These are phyloP conservation scores for Hirudo medicinalis DNA, from an alignment of 1,140 invertebrate species.

Conservation along the genomic window DNA sequence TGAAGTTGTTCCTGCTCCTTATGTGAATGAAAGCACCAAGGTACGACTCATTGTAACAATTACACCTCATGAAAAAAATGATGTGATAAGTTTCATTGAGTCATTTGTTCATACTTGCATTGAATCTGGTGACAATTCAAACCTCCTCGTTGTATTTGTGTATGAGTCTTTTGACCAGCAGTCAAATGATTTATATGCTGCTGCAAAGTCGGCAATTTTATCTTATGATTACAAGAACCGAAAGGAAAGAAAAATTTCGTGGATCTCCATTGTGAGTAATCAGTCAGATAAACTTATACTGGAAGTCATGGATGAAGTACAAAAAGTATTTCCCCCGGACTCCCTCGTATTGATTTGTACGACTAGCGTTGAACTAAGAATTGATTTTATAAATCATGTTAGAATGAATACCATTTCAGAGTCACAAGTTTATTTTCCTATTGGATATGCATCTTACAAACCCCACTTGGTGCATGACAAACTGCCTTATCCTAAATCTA, in stretches of 20 bases:
- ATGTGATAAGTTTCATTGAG: conserved; percentile 53
- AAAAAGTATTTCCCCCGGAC: conserved; percentile 49
- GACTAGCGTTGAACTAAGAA: conserved; percentile 49
- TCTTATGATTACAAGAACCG: conserved; percentile 54
- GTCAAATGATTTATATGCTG: conserved; percentile 44
- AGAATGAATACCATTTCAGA: conserved; percentile 41
- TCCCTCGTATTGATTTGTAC: conserved; percentile 33
- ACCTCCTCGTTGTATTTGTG: conserved; percentile 51
- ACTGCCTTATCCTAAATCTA: conserved; percentile 42
- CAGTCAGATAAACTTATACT: conserved; percentile 33
- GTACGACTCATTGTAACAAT: conserved; percentile 61
- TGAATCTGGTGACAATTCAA: conserved; percentile 61
- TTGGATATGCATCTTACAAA: conserved; percentile 39
- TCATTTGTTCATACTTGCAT: conserved; percentile 57
- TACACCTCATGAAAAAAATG: conserved; percentile 42
- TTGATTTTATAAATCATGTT: conserved; percentile 62
- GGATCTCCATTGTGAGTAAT: conserved; percentile 48
- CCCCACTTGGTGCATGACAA: conserved; percentile 36
- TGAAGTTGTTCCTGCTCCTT: conserved; percentile 71
- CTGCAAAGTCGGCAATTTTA: conserved; percentile 43
- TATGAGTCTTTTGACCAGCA: conserved; percentile 27
- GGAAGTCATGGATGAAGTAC: conserved; percentile 55
- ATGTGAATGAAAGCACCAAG: conserved; percentile 73
- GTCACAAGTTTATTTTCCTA: conserved; percentile 42
- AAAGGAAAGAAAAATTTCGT: conserved; percentile 55